Conservation (phyloP, 2,113 vertebrate genomes). For the Aix galericulata region DNA sequence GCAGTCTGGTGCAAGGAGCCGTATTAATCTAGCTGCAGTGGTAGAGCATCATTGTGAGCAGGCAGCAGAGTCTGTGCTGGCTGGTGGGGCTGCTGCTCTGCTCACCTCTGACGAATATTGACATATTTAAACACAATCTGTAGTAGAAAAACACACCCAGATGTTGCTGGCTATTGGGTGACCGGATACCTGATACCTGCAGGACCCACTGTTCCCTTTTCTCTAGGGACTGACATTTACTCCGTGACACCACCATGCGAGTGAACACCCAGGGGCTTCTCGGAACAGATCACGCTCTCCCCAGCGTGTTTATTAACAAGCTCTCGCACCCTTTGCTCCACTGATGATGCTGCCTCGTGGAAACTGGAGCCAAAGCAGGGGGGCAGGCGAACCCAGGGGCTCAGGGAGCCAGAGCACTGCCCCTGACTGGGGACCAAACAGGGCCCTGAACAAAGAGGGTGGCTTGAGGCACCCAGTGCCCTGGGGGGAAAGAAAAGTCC, state of each 20-base stretch:
- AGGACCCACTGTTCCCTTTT: slow-evolving; percentile 35
- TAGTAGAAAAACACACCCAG: slow-evolving; percentile 63
- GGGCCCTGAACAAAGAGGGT: neutral
- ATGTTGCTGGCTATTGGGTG: slow-evolving; percentile 42
- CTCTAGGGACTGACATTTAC: slow-evolving; percentile 64
- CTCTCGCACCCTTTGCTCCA: neutral
- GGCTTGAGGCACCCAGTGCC: fast-evolving
- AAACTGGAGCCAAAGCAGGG: neutral
- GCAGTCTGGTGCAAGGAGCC: neutral
- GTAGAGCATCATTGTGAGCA: fast-evolving
- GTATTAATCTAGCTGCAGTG: fast-evolving
- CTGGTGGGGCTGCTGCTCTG: neutral
- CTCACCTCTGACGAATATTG: neutral
- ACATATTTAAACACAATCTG: neutral
- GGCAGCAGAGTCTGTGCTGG: neutral
- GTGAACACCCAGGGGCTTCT: slow-evolving; percentile 45
- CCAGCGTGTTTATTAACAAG: slow-evolving; percentile 31
- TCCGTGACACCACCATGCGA: neutral
- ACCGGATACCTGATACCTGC: slow-evolving; percentile 51
- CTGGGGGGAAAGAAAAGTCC: neutral
- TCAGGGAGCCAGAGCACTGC: neutral
- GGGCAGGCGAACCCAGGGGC: neutral
- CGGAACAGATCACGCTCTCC: neutral
- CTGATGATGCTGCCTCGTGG: neutral
- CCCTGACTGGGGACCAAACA: neutral